Evolutionary conservation across 2,113 vertebrate genomes (phyloP), one percentile per base, ranked within the genome.

Genomic region (Actinemys pallida): DNA sequence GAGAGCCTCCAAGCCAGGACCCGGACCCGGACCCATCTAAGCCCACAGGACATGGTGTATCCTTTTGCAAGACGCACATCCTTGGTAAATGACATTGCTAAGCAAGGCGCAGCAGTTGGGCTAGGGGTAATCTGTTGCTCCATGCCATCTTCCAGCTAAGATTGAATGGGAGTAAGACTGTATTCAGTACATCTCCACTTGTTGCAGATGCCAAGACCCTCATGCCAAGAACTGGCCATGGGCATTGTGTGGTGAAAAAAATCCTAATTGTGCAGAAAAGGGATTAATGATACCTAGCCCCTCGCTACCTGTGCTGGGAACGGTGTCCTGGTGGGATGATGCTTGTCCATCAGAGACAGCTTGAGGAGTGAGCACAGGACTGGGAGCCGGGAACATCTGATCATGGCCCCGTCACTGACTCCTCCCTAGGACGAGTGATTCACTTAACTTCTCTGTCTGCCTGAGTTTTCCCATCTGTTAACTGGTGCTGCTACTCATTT

Each of bases 41-140:
- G 47, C 53, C 84, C 81, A 42, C 96, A 96, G 72, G 96, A 98
- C 81, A 91, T 98, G 83, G 83, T 98, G 98, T 99, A 99, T 99
- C 98, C 98, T 98, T 98, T 97, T 81, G 84, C 84, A 93, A 76
- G 54, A 75, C 69, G 80, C n/a, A 35, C 27, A n/a, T 42, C 42
- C 88, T 86, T 81, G 76, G 27, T 7, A 78, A 47, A 20, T 56
- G 54, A 62, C 83, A 17, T 10, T 49, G 87, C 56, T 24, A 24
- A 10, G 3, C 59, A 16, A 83, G 53, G 47, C 52, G 4, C 88
- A 45, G 52, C 19, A 56, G 62, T 29, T 50, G 27, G 69, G 19
- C 25, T 50, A 35, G 53, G 83, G 62, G 8, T 27, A 50, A 45
- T 84, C 45, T 93, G 81, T 83, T 92, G 42, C 25, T 94, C 50